Conservation (phyloP, 1,140 invertebrate genomes). For the Cyclargus thomasi region DNA sequence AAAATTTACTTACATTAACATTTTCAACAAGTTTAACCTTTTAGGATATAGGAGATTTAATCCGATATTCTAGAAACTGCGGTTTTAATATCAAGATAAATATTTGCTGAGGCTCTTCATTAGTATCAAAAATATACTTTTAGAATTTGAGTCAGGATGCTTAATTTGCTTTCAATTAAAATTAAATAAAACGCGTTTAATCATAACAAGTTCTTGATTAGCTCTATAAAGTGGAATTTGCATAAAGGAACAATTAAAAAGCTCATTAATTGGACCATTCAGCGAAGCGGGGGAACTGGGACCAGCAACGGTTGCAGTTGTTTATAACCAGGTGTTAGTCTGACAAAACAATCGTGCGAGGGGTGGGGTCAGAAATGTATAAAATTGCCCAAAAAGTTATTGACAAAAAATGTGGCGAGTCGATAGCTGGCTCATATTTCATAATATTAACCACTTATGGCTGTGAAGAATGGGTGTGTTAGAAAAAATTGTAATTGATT, state of each 20-base stretch:
- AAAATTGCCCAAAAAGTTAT: conserved; percentile 56
- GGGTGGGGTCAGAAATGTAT: conserved; percentile 63
- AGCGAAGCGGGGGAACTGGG: conserved; percentile 37
- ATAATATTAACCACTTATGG: conserved; percentile 69
- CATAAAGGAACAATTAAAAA: conserved; percentile 9
- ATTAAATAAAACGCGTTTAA: background rate
- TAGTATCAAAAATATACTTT: background rate
- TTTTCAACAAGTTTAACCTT: background rate
- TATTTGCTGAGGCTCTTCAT: background rate
- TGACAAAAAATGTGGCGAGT: conserved; percentile 44
- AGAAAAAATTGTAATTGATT: conserved; percentile 62
- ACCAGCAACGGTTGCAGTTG: conserved; percentile 57
- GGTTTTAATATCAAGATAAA: background rate
- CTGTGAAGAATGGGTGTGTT: conserved; percentile 66
- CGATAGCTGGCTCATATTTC: conserved; percentile 66
- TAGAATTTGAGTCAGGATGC: background rate
- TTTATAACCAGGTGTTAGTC: conserved; percentile 68
- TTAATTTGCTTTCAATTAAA: background rate
- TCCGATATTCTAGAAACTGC: background rate
- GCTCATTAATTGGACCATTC: conserved; percentile 15
- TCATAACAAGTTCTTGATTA: background rate
- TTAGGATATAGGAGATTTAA: background rate
- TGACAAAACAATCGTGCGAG: conserved; percentile 71
- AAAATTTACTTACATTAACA: background rate
- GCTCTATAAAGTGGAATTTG: background rate